Conservation (phyloP, 2,797 vertebrate genomes). For the Myotis planiceps region DNA sequence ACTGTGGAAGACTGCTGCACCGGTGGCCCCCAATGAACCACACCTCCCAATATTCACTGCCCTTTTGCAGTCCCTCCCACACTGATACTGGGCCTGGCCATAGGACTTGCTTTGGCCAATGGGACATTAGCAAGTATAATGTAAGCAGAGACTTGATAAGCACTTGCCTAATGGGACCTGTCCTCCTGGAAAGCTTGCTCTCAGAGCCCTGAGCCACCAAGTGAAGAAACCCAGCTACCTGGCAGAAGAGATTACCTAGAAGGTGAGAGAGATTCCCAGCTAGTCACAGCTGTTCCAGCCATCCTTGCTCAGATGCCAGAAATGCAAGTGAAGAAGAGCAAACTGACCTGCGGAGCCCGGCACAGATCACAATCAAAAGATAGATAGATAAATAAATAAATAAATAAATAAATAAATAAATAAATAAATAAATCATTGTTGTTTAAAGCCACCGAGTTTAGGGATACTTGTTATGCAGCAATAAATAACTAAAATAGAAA, state of each 20-base stretch:
- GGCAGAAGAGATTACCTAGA: not conserved
- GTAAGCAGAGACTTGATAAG: not conserved
- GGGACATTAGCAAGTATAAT: not conserved
- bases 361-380: not conserved
- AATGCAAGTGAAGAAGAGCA: not conserved
- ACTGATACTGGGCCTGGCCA: not conserved
- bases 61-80: not conserved
- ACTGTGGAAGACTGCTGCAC: not conserved
- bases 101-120: not conserved
- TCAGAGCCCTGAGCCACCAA: not conserved
- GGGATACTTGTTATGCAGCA: not conserved
- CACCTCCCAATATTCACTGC: not conserved
- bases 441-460: not conserved
- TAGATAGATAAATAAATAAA: too few relatives aligned
- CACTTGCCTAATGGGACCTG: not conserved
- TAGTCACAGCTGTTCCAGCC: not conserved
- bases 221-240: not conserved
- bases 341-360: not conserved
- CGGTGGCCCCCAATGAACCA: not conserved
- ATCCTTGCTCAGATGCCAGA: not conserved
- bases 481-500: conserved; percentile 36
- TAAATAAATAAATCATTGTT: not conserved
- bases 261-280: not conserved
- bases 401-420: too few relatives aligned
- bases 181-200: not conserved